Percentiles rank a stretch among this genome's conserved stretches.
phyloP scores from a whole-genome alignment of 1,140 invertebrate species.

The Listronotus bonariensis region DNA sequence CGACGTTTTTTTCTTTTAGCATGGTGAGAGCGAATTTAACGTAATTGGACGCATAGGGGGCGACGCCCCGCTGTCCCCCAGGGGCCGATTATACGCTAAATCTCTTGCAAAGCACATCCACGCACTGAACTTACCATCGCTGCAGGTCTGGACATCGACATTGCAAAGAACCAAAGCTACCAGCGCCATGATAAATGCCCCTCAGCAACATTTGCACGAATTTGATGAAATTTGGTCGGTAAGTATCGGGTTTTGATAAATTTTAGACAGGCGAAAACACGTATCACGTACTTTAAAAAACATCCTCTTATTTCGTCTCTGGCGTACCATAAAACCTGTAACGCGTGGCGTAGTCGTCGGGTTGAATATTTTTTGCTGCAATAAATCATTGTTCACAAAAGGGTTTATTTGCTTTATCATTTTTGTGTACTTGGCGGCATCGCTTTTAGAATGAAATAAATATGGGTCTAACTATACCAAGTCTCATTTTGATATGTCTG shows the following conservation, averaged over 20 bases:
- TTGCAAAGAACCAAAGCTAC: conserved; percentile 87
- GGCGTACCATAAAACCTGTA: no score
- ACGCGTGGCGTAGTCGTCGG: no score
- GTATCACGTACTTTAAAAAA: no score
- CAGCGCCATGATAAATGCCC: conserved; percentile 76
- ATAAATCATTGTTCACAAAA: no score
- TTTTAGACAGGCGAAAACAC: no score
- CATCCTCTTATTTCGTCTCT: no score
- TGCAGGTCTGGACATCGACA: conserved; percentile 88
- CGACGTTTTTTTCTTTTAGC: conserved; percentile 63
- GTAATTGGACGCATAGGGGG: conserved; percentile 89
- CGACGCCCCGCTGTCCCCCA: conserved; percentile 79
- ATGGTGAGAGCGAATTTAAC: conserved; percentile 93
- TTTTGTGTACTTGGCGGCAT: no score
- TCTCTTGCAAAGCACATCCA: conserved; percentile 77
- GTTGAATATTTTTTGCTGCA: no score
- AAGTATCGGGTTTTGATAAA: conserved; percentile 54
- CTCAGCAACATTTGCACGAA: conserved; percentile 76
- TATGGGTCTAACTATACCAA: no score
- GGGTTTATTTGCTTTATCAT: no score
- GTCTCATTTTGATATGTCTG: no score
- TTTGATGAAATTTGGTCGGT: conserved; percentile 92
- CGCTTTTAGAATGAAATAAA: no score
- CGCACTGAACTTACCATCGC: conserved; percentile 66
- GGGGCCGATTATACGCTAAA: conserved; percentile 79